A percentile compares a stretch with the other conserved stretches of the same genome.
These are phyloP conservation scores for Poecilobothrus nobilitatus DNA, from an alignment of 2,888 invertebrate genomes.

Conservation along the genomic window DNA sequence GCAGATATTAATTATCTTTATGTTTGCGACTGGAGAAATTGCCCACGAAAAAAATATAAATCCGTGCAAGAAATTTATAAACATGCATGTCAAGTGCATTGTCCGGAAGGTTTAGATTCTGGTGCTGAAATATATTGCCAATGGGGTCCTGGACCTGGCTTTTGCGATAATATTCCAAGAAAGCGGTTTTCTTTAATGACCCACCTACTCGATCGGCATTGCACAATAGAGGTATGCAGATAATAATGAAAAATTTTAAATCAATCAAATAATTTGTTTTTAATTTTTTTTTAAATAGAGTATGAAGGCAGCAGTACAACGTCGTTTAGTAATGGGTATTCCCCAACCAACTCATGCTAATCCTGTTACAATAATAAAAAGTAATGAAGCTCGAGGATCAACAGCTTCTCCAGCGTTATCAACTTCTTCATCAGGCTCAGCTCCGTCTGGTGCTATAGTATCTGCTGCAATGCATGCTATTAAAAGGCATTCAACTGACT, in stretches of 20 bases:
- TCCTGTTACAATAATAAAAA: constrained; percentile 42
- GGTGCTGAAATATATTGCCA: constrained; percentile 73
- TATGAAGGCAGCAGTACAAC: constrained; percentile 35
- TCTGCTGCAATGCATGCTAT: constrained; percentile 97
- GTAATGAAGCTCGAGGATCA: constrained; percentile 27
- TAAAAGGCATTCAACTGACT: constrained; percentile 86
- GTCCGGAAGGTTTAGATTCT: constrained; percentile 55
- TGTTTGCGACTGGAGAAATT: constrained; percentile 92
- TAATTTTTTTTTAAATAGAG: constrained; percentile 23
- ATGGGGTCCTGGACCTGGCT: constrained; percentile 61
- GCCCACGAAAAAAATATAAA: constrained; percentile 66
- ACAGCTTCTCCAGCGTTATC: constrained; percentile 32
- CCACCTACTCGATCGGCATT: constrained; percentile 91
- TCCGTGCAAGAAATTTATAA: constrained; percentile 72
- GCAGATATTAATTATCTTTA: constrained; percentile 47
- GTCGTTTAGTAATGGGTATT: constrained; percentile 36
- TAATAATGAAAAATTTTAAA: not conserved
- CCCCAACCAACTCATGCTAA: constrained; percentile 29
- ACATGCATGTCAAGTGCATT: constrained; percentile 80
- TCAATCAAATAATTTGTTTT: not conserved
- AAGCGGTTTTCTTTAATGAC: constrained; percentile 93
- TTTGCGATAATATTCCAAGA: constrained; percentile 81
- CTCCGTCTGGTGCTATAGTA: constrained; percentile 51
- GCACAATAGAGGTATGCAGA: constrained; percentile 64
- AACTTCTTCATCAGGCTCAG: constrained; percentile 29